A percentile compares a stretch with the other conserved stretches of the same genome.
phyloP scores from a whole-genome alignment of 2,888 invertebrate genomes.

The Hirtodrosophila histrioides region DNA sequence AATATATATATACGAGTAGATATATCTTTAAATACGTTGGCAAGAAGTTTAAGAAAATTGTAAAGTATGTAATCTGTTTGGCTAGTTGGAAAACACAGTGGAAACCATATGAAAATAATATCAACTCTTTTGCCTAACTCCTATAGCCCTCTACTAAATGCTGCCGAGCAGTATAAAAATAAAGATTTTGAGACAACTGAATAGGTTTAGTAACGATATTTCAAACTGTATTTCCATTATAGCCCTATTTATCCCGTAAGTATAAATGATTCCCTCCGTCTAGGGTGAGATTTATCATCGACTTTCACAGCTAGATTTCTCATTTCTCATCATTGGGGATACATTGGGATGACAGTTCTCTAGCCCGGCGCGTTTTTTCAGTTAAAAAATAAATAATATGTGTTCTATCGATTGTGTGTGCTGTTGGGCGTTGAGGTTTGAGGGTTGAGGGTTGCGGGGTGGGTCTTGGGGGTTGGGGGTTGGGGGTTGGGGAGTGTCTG shows the following conservation, averaged over 20 bases:
- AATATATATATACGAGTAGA: neutral
- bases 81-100: neutral
- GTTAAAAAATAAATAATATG: constrained; percentile 20
- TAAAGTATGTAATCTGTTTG: neutral
- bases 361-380: constrained; percentile 21
- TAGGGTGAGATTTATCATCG: constrained; percentile 4
- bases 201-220: too few relatives aligned
- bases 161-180: too few relatives aligned
- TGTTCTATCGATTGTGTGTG: constrained; percentile 47
- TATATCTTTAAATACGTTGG: neutral
- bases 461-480: neutral
- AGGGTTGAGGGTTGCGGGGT: neutral
- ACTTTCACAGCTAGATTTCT: constrained; percentile 14
- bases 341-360: constrained; percentile 39
- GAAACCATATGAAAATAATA: neutral
- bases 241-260: neutral
- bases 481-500: neutral
- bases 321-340: constrained; percentile 34
- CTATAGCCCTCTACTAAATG: too few relatives aligned
- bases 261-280: too few relatives aligned
- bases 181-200: too few relatives aligned
- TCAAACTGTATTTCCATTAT: neutral
- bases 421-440: neutral
- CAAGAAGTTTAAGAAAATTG: neutral
- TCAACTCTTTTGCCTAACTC: too few relatives aligned